phyloP scores from a whole-genome alignment of 92 coral and sea anemone genomes.

The Parazoanthus darwini region DNA sequence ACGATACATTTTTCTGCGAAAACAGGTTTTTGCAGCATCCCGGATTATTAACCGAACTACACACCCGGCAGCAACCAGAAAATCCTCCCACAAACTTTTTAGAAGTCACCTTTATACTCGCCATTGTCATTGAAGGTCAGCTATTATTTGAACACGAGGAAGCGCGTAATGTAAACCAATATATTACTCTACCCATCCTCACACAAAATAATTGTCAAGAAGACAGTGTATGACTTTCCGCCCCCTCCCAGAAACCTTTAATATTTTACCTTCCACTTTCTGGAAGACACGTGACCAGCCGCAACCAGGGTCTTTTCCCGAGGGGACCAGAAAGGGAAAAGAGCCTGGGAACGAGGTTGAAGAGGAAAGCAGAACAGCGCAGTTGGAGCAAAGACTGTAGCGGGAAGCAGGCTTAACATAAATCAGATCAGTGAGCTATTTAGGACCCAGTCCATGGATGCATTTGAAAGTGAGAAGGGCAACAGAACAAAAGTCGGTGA shows the following conservation, averaged over 20 bases:
- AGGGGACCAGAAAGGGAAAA: constrained; percentile 4
- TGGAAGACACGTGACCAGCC: constrained; percentile 20
- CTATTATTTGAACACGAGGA: background rate
- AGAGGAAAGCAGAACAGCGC: constrained; percentile 25
- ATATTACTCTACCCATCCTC: background rate
- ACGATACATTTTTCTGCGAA: background rate
- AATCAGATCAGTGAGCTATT: background rate
- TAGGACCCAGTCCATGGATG: constrained; percentile 13
- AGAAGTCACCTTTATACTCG: background rate
- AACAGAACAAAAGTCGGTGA: no score
- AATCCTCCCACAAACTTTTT: background rate
- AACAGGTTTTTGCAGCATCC: background rate
- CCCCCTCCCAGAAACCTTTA: background rate
- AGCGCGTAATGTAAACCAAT: background rate
- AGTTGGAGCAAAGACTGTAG: constrained; percentile 18
- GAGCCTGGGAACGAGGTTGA: background rate
- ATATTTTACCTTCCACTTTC: background rate
- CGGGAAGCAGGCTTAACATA: background rate
- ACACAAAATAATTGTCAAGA: background rate
- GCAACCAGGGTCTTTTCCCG: constrained; percentile 7
- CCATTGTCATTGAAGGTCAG: background rate
- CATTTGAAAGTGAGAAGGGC: background rate
- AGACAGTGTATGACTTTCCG: background rate
- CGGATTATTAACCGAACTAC: background rate
- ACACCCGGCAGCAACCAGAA: background rate